These are phyloP conservation scores for Aix galericulata DNA, from an alignment of 2,113 vertebrate species.

Conservation along the genomic window DNA sequence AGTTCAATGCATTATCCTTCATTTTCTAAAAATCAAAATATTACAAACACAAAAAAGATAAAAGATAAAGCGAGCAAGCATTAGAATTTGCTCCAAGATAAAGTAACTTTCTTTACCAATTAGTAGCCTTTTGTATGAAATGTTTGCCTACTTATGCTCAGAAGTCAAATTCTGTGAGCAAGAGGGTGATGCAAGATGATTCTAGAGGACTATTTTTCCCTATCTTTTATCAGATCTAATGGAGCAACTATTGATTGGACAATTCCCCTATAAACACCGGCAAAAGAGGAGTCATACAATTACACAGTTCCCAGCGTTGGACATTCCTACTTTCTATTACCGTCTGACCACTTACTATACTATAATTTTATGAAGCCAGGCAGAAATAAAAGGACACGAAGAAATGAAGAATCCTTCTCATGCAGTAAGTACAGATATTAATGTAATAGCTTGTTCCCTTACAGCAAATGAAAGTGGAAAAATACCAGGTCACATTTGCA, in stretches of 20 bases:
- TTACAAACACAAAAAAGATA: not conserved
- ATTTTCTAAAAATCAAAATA: constrained; percentile 6
- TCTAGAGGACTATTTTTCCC: not conserved
- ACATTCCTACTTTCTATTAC: not conserved
- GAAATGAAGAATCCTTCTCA: not conserved
- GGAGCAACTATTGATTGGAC: not conserved
- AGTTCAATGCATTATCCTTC: not conserved
- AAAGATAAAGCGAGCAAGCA: not conserved
- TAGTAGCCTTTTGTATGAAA: not conserved
- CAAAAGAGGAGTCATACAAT: not conserved
- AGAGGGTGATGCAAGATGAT: not conserved
- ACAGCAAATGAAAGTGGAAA: not conserved
- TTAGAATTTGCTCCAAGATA: not conserved
- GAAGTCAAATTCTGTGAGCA: not conserved
- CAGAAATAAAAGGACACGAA: not conserved
- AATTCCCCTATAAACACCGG: not conserved
- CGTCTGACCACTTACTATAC: rapidly evolving
- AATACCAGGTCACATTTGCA: not conserved
- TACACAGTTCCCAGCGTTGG: not conserved
- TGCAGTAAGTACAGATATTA: not conserved
- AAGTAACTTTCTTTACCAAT: not conserved
- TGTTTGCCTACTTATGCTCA: not conserved
- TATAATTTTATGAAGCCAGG: not conserved
- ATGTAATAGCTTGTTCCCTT: not conserved
- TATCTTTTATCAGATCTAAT: not conserved